These are phyloP conservation scores for Trogon melanurus DNA, from an alignment of 2,113 vertebrate species.

Conservation along the genomic window DNA sequence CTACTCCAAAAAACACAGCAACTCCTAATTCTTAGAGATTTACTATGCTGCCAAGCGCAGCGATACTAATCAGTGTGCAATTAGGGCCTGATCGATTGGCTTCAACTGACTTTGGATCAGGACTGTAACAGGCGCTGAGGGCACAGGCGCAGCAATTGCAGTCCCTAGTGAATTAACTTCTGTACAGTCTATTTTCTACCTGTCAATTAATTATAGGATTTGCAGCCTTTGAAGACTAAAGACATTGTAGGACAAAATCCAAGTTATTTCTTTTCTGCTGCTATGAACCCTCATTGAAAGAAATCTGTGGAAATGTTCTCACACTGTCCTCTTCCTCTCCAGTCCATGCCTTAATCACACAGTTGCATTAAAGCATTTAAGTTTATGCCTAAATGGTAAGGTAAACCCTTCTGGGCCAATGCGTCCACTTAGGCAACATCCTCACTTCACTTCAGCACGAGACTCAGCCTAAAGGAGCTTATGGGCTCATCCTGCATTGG, in stretches of 20 bases:
- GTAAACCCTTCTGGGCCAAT: background rate
- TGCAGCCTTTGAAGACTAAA: conserved; percentile 35
- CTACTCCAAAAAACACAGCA: conserved; percentile 38
- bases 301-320: background rate
- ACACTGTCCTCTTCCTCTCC: background rate
- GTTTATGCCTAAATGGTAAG: background rate
- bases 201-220: conserved; percentile 39
- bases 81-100: conserved; percentile 60
- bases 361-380: background rate
- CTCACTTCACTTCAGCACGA: background rate
- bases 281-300: background rate
- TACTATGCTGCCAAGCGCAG: conserved; percentile 53
- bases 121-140: conserved; percentile 34
- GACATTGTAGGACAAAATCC: background rate
- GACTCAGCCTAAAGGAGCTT: background rate
- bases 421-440: background rate
- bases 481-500: fast-evolving
- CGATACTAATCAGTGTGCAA: conserved; percentile 59
- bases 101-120: conserved; percentile 65
- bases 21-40: conserved; percentile 58
- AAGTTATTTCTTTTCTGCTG: background rate
- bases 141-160: background rate
- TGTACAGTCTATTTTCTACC: conserved; percentile 47
- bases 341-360: background rate
- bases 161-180: conserved; percentile 42